A percentile compares a stretch with the other conserved stretches of the same genome.
phyloP scores from a whole-genome alignment of 2,797 vertebrate genomes.

The Danio aesculapii region DNA sequence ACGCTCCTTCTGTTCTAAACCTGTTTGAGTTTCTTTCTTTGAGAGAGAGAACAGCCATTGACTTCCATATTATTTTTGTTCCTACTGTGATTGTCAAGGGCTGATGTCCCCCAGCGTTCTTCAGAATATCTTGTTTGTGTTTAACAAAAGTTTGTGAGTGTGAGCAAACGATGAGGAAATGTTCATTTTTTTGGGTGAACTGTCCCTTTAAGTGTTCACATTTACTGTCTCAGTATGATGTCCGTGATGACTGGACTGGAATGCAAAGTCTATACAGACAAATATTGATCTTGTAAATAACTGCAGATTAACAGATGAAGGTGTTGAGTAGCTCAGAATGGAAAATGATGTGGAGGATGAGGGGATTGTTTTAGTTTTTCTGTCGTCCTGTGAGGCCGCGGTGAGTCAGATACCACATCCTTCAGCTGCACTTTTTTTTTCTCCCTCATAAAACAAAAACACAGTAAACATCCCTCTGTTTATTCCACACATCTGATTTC shows the following conservation, averaged over 20 bases:
- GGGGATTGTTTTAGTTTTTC: constrained; percentile 19
- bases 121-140: no score
- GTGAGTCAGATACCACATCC: constrained; percentile 46
- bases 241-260: not conserved
- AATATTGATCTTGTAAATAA: constrained; percentile 27
- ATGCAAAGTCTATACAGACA: not conserved
- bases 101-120: no score
- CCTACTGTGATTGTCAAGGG: no score
- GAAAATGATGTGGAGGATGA: constrained; percentile 20
- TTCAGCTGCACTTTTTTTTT: constrained; percentile 20
- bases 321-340: constrained; percentile 30
- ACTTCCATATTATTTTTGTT: no score
- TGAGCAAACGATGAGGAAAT: no score
- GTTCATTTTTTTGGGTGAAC: no score
- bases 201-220: not conserved
- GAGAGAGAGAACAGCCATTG: no score
- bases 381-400: constrained; percentile 27
- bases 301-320: constrained; percentile 52
- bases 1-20: no score
- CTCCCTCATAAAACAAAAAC: constrained; percentile 32
- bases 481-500: constrained; percentile 21
- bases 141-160: no score
- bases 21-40: no score
- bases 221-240: not conserved
- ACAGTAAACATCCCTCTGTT: constrained; percentile 27